Evolutionary conservation across 2,888 invertebrate genomes (phyloP).

Genomic region (Zootermopsis nevadensis): DNA sequence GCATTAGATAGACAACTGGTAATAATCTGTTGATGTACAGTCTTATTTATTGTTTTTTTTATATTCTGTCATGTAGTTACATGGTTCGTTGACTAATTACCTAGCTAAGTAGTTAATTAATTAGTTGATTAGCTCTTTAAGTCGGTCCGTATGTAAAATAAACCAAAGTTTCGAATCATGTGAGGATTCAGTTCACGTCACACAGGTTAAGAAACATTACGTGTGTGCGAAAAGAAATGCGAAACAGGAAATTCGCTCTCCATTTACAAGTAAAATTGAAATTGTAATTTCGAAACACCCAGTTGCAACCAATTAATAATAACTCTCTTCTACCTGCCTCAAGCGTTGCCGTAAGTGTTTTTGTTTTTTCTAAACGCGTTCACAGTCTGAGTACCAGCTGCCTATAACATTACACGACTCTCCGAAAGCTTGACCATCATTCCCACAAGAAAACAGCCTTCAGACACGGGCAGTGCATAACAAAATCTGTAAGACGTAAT

Average conservation of each 20-base stretch:
- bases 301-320: not conserved
- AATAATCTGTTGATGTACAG: no score
- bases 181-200: no score
- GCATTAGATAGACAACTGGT: no score
- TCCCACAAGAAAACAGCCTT: conserved; percentile 27
- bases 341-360: not conserved
- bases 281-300: not conserved
- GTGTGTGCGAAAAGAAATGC: no score
- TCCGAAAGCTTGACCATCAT: not conserved
- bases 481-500: conserved; percentile 9
- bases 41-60: no score
- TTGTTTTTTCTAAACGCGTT: not conserved
- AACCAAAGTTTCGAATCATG: no score
- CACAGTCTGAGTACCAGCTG: not conserved
- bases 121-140: no score
- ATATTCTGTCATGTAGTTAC: no score
- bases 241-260: not conserved
- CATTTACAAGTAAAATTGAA: not conserved
- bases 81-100: no score
- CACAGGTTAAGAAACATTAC: no score
- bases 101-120: no score
- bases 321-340: not conserved
- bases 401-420: conserved; percentile 13
- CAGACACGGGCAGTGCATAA: conserved; percentile 2
- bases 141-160: no score